Base-by-base conservation (phyloP, 2,888 invertebrate species). In the Melinaea marsaeus region DNA sequence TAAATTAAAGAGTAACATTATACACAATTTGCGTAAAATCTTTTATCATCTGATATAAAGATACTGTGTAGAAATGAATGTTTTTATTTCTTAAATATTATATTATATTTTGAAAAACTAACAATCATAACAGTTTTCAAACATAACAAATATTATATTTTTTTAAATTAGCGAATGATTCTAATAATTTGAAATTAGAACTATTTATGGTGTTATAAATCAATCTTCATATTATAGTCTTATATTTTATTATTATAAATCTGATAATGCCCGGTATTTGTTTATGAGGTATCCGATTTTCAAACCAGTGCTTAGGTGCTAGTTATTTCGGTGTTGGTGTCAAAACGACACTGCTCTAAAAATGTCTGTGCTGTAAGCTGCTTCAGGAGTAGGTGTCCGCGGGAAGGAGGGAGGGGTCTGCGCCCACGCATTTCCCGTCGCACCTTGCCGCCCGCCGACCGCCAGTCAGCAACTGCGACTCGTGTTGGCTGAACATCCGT, bases 401-500 rank as follows among this genome's bases (percentile, higher is more conserved):
- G 65, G 69, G 72, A 69, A 68, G 71, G 66, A 71, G 67, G 71
- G 69, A 75, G 73, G 79, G 77, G 66, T 58, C 66, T 76, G 83
- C 86, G 86, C 87, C 86, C 78, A 87, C 88, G 87, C 87, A 79
- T 67, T 72, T 78, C 84, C 84, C 86, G 83, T 86, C 86, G 84
- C 85, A 79, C 86, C 88, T 88, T 88, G 79, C 89, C 90, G 86
- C 88, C 86, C 89, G 88, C 85, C 80, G 79, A 78, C 77, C 83
- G 76, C 85, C 87, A 89, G 88, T 90, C 90, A 90, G 90, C 88
- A 86, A 84, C 86, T 88, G 91, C 87, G 88, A 76, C 89, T 90
- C 89, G 90, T 88, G 90, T 89, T 89, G 91, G 92, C 92, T 94
- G 93, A 94, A 94, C 94, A 90, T 90, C 91, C 75, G 76, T 88